phyloP scores from a whole-genome alignment of 1,140 invertebrate genomes.

The Saccostrea glomerata region DNA sequence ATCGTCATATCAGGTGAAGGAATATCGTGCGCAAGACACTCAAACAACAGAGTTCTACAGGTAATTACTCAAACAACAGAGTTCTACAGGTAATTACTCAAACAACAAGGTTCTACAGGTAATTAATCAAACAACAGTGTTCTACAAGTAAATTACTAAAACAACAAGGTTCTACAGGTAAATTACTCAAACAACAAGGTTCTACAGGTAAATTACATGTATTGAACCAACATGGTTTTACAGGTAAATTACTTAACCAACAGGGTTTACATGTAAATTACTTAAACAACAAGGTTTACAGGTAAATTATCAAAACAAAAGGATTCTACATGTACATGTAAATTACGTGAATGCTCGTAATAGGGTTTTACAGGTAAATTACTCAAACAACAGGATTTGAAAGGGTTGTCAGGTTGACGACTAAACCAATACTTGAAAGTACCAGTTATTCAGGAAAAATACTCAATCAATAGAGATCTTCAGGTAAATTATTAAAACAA shows the following conservation, averaged over 20 bases:
- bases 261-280: too few species aligned
- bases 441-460: too few species aligned
- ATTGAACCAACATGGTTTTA: neutral
- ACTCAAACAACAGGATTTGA: neutral
- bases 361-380: conserved; percentile 37
- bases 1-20: conserved; percentile 42
- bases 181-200: too few species aligned
- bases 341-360: too few species aligned
- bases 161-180: too few species aligned
- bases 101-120: conserved; percentile 47
- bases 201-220: neutral
- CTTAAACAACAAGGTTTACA: conserved; percentile 11
- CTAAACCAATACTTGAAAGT: neutral
- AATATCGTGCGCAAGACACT: conserved; percentile 43
- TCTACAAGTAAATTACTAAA: too few species aligned
- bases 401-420: neutral
- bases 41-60: conserved; percentile 42
- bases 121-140: neutral
- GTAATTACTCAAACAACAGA: conserved; percentile 11
- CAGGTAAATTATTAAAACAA: too few species aligned
- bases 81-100: neutral
- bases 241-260: too few species aligned
- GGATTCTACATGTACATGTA: too few species aligned
- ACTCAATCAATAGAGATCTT: too few species aligned
- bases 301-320: too few species aligned